Evolutionary conservation across 2,113 vertebrate species (phyloP).

Genomic region (Siniperca chuatsi): DNA sequence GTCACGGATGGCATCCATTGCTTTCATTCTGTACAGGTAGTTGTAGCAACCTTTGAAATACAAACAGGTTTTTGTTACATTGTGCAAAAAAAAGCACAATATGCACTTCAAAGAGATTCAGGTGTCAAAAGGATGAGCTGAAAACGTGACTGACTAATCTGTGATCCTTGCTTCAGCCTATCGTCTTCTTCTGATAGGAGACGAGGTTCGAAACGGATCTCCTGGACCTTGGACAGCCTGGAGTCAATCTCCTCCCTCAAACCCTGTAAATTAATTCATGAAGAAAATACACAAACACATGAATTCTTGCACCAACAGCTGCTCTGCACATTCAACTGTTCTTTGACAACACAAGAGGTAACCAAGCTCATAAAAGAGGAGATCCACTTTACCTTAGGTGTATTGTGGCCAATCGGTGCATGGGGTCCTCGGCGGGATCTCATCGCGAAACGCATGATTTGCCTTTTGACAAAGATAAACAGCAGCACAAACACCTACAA

Average conservation of each 20-base stretch:
- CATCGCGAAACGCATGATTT: slow-evolving; percentile 99
- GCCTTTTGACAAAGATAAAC: slow-evolving; percentile 98
- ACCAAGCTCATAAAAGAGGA: not conserved
- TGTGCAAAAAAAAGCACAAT: not conserved
- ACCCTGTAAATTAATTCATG: slow-evolving; percentile 80
- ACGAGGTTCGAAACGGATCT: slow-evolving; percentile 92
- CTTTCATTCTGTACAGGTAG: slow-evolving; percentile 97
- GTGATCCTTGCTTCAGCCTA: slow-evolving; percentile 85
- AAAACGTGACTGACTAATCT: slow-evolving; percentile 79
- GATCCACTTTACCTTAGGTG: slow-evolving; percentile 89
- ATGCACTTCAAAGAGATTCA: not conserved
- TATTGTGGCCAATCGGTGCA: slow-evolving; percentile 95
- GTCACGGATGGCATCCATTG: slow-evolving; percentile 92
- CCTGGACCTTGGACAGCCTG: slow-evolving; percentile 91
- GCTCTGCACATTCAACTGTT: too few relatives aligned
- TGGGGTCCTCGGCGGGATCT: slow-evolving; percentile 96
- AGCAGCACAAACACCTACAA: slow-evolving; percentile 95
- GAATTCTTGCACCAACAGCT: not conserved
- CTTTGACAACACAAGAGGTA: not conserved
- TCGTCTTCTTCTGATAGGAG: slow-evolving; percentile 89
- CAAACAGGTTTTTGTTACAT: not conserved
- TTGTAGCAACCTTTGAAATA: slow-evolving; percentile 89
- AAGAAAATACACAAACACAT: not conserved
- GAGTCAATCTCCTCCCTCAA: slow-evolving; percentile 93
- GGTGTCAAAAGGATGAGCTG: not conserved